A percentile compares a stretch with the other conserved stretches of the same genome.
These are phyloP conservation scores for Polypterus senegalus DNA, from an alignment of 2,113 vertebrate species.

Conservation along the genomic window DNA sequence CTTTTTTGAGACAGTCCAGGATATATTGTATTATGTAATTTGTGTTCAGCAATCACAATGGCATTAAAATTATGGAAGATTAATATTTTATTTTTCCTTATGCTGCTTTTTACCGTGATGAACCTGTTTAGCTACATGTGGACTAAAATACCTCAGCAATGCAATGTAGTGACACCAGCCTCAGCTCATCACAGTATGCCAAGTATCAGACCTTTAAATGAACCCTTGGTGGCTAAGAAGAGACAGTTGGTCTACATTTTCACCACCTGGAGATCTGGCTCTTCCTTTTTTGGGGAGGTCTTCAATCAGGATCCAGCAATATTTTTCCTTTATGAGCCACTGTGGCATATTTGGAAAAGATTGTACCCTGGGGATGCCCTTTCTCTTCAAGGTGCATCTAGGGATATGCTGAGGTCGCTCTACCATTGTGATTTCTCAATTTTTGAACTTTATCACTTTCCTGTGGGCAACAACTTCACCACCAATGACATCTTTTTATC, in stretches of 20 bases:
- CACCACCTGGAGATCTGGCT: constrained; percentile 94
- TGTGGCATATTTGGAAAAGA: constrained; percentile 98
- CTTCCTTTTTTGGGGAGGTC: constrained; percentile 92
- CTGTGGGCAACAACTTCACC: constrained; percentile 86
- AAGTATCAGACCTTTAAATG: constrained; percentile 54
- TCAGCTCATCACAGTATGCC: constrained; percentile 53
- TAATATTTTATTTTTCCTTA: constrained; percentile 65
- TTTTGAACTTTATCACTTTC: constrained; percentile 89
- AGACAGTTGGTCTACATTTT: constrained; percentile 83
- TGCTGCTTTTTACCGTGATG: constrained; percentile 76
- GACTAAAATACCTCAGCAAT: constrained; percentile 82
- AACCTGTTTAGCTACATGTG: constrained; percentile 86
- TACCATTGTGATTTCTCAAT: constrained; percentile 92
- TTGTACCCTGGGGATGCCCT: constrained; percentile 89
- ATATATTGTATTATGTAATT: no score
- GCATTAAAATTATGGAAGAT: no score
- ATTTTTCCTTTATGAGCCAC: constrained; percentile 94
- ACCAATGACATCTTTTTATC: constrained; percentile 88
- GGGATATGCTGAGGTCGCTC: constrained; percentile 90
- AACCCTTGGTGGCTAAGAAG: constrained; percentile 49
- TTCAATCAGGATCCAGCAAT: constrained; percentile 96
- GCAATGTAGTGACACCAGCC: constrained; percentile 57
- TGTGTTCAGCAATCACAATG: no score
- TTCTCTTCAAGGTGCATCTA: constrained; percentile 84
- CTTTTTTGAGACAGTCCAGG: no score